phyloP scores from a whole-genome alignment of 2,113 vertebrate genomes.

The Aegotheles bennettii region DNA sequence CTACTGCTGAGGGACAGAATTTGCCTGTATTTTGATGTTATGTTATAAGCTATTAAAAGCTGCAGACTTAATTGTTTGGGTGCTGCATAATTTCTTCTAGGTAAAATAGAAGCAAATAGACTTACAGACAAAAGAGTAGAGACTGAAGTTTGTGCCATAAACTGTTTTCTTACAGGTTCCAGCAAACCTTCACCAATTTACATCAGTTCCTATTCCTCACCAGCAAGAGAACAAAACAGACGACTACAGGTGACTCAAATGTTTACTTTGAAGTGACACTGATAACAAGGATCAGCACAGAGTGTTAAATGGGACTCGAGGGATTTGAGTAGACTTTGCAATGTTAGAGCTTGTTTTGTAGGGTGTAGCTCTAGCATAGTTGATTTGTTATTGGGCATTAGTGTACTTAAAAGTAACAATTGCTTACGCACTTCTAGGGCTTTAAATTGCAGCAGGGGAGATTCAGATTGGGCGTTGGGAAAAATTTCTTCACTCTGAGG shows the following conservation, averaged over 20 bases:
- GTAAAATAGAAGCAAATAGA: background rate
- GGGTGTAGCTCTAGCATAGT: background rate
- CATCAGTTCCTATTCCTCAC: constrained; percentile 94
- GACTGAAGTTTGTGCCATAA: constrained; percentile 27
- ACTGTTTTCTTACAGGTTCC: constrained; percentile 82
- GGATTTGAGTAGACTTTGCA: fast-evolving
- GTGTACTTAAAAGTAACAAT: fast-evolving
- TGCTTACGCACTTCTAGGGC: background rate
- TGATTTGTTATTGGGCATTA: background rate
- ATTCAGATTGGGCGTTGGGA: too few species aligned
- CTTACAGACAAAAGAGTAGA: background rate
- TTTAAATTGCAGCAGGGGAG: too few species aligned
- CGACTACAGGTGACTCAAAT: constrained; percentile 85
- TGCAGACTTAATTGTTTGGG: background rate
- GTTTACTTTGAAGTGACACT: background rate
- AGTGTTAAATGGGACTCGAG: background rate
- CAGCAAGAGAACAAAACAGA: constrained; percentile 89
- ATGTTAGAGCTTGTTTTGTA: fast-evolving
- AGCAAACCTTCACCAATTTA: constrained; percentile 93
- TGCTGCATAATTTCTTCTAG: background rate
- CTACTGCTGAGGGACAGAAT: constrained; percentile 8
- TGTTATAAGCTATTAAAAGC: background rate
- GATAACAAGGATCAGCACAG: background rate
- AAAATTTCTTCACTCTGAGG: too few species aligned
- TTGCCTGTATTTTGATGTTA: background rate